A percentile compares a stretch with the other conserved stretches of the same genome.
Conservation (phyloP, 2,888 invertebrate genomes). For the Eumacrocentrus americanus region DNA sequence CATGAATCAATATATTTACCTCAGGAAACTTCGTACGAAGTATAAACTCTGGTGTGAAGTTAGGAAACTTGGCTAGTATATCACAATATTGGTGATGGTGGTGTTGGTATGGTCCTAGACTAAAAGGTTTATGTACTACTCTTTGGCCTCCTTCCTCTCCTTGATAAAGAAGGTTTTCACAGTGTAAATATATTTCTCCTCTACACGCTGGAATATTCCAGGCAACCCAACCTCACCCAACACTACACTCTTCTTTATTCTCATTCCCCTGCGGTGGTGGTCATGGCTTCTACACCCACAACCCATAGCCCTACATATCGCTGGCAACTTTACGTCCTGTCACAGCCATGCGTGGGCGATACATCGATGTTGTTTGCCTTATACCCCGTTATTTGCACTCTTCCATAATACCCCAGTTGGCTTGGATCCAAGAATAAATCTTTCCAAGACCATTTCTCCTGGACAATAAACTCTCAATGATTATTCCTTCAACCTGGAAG, state of each 20-base stretch:
- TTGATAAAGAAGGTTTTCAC: no score
- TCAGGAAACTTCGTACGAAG: no score
- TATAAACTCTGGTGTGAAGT: no score
- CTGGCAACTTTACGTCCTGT: slow-evolving; percentile 11
- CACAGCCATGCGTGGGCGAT: slow-evolving; percentile 18
- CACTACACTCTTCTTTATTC: slow-evolving; percentile 32
- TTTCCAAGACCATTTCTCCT: not conserved
- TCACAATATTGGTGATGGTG: slow-evolving; percentile 4
- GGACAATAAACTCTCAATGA: not conserved
- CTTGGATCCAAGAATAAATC: not conserved
- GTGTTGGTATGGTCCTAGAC: slow-evolving; percentile 8
- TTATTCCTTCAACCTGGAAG: not conserved
- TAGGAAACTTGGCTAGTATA: slow-evolving; percentile 6
- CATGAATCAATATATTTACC: no score
- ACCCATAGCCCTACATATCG: slow-evolving; percentile 18
- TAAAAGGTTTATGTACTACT: not conserved
- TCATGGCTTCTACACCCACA: slow-evolving; percentile 6
- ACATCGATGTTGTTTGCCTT: slow-evolving; percentile 16
- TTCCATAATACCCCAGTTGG: not conserved
- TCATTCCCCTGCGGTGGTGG: slow-evolving; percentile 24
- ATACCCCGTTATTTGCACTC: slow-evolving; percentile 10
- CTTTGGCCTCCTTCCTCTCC: not conserved
- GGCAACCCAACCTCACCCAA: slow-evolving; percentile 41
- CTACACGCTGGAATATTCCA: slow-evolving; percentile 46
- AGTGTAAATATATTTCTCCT: no score